Percentiles rank a stretch among this genome's conserved stretches.
Evolutionary conservation across 2,113 vertebrate species (phyloP).

Genomic region (Cebidichthys violaceus): DNA sequence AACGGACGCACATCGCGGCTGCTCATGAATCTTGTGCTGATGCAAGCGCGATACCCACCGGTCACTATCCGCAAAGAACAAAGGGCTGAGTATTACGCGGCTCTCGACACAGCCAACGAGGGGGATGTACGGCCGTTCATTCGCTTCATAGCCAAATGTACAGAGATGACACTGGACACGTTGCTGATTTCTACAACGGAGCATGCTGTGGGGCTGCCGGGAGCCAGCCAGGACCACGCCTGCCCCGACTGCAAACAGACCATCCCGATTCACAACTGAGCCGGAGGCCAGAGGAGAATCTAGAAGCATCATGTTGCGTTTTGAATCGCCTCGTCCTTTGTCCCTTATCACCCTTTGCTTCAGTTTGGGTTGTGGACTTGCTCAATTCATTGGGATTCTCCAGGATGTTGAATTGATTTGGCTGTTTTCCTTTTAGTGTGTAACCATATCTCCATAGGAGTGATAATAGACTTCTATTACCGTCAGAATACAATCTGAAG

Average conservation of each 20-base stretch:
- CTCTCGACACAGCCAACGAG: constrained; percentile 93
- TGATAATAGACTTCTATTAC: background rate
- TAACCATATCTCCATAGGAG: background rate
- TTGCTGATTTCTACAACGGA: constrained; percentile 94
- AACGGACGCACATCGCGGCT: constrained; percentile 94
- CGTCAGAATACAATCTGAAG: background rate
- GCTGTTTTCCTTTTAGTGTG: background rate
- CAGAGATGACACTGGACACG: constrained; percentile 94
- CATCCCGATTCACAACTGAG: constrained; percentile 87
- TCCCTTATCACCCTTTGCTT: background rate
- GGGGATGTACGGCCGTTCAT: constrained; percentile 97
- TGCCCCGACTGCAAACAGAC: constrained; percentile 86
- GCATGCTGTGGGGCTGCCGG: constrained; percentile 91
- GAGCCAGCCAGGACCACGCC: constrained; percentile 78
- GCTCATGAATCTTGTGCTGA: constrained; percentile 96
- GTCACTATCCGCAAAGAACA: constrained; percentile 97
- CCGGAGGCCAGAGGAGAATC: background rate
- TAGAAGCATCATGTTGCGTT: background rate
- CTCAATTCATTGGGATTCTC: constrained; percentile 5
- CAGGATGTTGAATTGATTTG: constrained; percentile 9
- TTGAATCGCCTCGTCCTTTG: background rate
- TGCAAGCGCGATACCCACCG: constrained; percentile 95
- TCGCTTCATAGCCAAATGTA: constrained; percentile 95
- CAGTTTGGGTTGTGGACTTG: constrained; percentile 4
- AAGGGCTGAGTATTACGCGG: constrained; percentile 91